Conservation (phyloP, 1,140 invertebrate genomes). For the Acromyrmex charruanus region DNA sequence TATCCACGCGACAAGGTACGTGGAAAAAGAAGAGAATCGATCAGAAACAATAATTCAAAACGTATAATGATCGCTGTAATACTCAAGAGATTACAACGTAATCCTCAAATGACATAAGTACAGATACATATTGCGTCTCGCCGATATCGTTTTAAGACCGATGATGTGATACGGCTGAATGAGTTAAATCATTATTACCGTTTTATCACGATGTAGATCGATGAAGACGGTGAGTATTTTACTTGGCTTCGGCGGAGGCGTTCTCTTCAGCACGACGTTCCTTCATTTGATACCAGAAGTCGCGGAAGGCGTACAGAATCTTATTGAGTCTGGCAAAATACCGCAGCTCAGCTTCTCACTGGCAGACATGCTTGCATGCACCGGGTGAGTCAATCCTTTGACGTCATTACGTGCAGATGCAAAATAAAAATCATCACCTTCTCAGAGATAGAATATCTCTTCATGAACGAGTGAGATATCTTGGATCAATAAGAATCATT, state of each 20-base stretch:
- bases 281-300: constrained; percentile 96
- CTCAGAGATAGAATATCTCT: background rate
- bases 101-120: background rate
- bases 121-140: constrained; percentile 74
- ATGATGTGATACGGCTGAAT: background rate
- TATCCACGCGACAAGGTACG: background rate
- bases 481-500: background rate
- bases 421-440: background rate
- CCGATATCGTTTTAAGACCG: constrained; percentile 69
- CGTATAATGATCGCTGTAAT: background rate
- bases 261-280: constrained; percentile 96
- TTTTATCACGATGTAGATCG: constrained; percentile 76
- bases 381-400: constrained; percentile 82
- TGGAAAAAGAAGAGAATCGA: background rate
- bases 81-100: background rate
- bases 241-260: constrained; percentile 96
- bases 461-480: background rate
- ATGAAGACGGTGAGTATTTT: constrained; percentile 88
- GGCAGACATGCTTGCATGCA: constrained; percentile 91
- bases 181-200: background rate
- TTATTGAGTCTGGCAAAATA: constrained; percentile 86
- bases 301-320: constrained; percentile 88
- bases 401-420: background rate
- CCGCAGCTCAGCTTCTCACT: constrained; percentile 88
- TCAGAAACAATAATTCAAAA: background rate